Base-by-base conservation (phyloP, 2,113 vertebrate genomes). In the Nannospalax galili region DNA sequence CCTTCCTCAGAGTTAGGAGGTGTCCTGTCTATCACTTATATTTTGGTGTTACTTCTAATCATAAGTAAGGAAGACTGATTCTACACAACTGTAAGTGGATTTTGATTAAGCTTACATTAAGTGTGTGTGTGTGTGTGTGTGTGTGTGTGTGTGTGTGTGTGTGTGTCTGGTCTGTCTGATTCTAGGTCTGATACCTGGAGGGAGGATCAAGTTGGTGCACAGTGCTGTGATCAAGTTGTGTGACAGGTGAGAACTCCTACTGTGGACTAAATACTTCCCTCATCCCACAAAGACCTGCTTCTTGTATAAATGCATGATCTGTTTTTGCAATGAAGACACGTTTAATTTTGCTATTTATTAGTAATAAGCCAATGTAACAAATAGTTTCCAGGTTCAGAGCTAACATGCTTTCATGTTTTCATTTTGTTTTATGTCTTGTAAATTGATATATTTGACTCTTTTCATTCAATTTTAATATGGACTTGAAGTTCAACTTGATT, bases 141-240 rank as follows among this genome's bases (percentile, higher is more conserved):
- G 48, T 52, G 48, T 52, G 48, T 52, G 48, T 52, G 48, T 52
- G 48, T 52, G 48, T 52, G 48, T 77, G 0, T 40, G 1, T 7
- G 74, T 79, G 56, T 91, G 10, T 96, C 11, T 48, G 62, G 1
- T 22, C 35, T 20, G 3, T 87, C n/a, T 92, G 40, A 96, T 91
- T 96, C 22, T 94, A 99, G 99, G 99, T 90, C 98, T 99, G 91
- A 98, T 99, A 82, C 99, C 99, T 11, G 99, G 99, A 35, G 99
- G 99, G 17, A 99, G 98, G 98, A 98, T 99, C 20, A 99, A 99
- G 94, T 94, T 99, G 95, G 99, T 99, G 30, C 99, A 99, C 97
- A 99, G 99, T 72, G 98, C 99, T 26, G 97, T 97, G 42, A 84
- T 99, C 91, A 98, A 97, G 28, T 82, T 99, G 60, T 98, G 95